A percentile compares a stretch with the other conserved stretches of the same genome.
Conservation (phyloP, 2,113 vertebrate genomes). For the Strigops habroptila region DNA sequence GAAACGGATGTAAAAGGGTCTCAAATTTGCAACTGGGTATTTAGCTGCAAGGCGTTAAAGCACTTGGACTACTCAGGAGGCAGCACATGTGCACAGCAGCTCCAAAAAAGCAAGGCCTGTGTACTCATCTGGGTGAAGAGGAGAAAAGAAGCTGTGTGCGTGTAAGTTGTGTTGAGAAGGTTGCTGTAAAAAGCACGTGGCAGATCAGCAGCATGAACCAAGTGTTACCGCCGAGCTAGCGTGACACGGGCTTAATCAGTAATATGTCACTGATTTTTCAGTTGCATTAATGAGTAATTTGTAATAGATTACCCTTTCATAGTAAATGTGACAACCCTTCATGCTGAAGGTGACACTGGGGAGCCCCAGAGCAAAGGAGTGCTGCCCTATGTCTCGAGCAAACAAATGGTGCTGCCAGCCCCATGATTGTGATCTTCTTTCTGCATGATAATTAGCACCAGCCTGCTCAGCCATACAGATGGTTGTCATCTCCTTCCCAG, state of each 20-base stretch:
- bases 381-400: neutral
- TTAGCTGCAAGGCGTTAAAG: neutral
- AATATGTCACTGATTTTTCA: constrained; percentile 38
- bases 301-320: constrained; percentile 35
- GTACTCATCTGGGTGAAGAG: neutral
- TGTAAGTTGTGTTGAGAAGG: neutral
- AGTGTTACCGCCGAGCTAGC: fast-evolving
- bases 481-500: neutral
- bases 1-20: fast-evolving
- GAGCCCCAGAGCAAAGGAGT: neutral
- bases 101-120: neutral
- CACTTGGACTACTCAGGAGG: neutral
- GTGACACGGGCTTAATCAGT: neutral
- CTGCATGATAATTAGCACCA: neutral
- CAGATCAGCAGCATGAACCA: neutral
- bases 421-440: neutral
- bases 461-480: neutral
- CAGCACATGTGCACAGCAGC: neutral
- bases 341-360: neutral
- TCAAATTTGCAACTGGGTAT: neutral
- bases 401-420: neutral
- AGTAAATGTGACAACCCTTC: neutral
- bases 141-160: neutral
- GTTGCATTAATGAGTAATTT: constrained; percentile 16
- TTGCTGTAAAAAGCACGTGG: neutral